Evolutionary conservation across 2,888 invertebrate genomes (phyloP).

Genomic region (Drosophila niveifrons): DNA sequence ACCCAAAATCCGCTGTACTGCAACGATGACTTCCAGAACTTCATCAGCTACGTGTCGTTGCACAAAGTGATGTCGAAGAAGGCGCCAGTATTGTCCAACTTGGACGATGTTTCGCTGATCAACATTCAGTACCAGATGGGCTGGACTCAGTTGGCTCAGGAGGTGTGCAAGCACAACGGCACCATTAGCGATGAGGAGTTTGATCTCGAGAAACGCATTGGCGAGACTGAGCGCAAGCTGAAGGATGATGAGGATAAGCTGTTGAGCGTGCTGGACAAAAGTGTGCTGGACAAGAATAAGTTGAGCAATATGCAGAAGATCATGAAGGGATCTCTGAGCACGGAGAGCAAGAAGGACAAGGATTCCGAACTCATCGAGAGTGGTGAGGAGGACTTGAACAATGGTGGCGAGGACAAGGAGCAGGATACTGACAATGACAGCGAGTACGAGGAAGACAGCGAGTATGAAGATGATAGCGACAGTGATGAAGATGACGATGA

Average conservation of each 20-base stretch:
- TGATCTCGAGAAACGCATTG: conserved; percentile 75
- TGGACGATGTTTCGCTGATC: conserved; percentile 64
- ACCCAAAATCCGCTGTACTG: conserved; percentile 90
- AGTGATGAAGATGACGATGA: conserved; percentile 58
- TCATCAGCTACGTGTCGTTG: conserved; percentile 86
- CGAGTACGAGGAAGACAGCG: conserved; percentile 49
- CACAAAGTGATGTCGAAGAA: conserved; percentile 69
- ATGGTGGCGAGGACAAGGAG: conserved; percentile 81
- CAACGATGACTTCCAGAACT: conserved; percentile 88
- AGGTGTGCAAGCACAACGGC: conserved; percentile 82
- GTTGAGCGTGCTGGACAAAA: conserved; percentile 75
- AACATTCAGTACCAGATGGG: conserved; percentile 70
- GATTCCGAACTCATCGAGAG: conserved; percentile 39
- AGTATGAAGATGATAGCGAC: conserved; percentile 73
- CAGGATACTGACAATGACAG: conserved; percentile 55
- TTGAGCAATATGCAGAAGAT: conserved; percentile 75
- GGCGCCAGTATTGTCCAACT: conserved; percentile 70
- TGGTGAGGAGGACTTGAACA: conserved; percentile 74
- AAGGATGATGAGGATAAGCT: conserved; percentile 78
- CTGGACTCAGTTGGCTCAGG: conserved; percentile 83
- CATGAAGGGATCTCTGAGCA: conserved; percentile 69
- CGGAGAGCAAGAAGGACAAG: conserved; percentile 47
- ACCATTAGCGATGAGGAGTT: conserved; percentile 45
- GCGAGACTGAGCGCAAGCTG: conserved; percentile 72
- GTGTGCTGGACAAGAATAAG: conserved; percentile 72